Conservation (phyloP, 2,113 vertebrate species). For the Aplodontia rufa region DNA sequence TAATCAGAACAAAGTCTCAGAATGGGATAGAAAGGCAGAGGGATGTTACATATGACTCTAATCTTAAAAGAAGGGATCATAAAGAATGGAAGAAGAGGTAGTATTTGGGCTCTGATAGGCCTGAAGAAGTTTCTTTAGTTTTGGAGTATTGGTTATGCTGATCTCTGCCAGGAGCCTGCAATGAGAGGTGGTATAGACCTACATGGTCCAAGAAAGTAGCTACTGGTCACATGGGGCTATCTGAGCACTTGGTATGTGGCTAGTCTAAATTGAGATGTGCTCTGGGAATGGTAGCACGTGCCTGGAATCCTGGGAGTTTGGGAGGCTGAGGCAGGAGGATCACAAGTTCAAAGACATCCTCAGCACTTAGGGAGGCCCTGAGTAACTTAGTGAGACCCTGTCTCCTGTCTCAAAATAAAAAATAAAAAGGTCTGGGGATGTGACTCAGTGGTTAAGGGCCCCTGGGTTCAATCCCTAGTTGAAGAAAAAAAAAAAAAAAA, state of each 20-base stretch:
- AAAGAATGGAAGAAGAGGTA: background rate
- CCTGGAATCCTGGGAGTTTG: too few species aligned
- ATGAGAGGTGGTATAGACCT: background rate
- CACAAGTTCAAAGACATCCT: too few species aligned
- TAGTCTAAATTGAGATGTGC: background rate
- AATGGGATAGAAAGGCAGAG: background rate
- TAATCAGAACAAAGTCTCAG: background rate
- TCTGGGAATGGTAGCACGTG: too few species aligned
- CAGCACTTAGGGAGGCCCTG: too few species aligned
- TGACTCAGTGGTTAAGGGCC: too few species aligned
- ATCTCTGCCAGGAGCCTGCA: background rate
- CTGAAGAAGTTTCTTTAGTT: background rate
- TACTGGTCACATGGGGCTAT: background rate
- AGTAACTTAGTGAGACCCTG: too few species aligned
- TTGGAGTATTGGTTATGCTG: background rate
- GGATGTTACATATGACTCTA: background rate
- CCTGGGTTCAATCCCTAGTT: too few species aligned
- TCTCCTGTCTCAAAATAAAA: too few species aligned
- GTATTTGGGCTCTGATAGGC: background rate
- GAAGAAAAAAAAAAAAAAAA: too few species aligned
- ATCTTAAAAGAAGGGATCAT: background rate
- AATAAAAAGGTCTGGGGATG: too few species aligned
- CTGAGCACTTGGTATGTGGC: background rate
- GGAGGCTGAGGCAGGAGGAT: too few species aligned
- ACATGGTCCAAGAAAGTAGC: background rate